phyloP scores from a whole-genome alignment of 64 coral and sea anemone genomes.

The Stichodactyla mertensii region DNA sequence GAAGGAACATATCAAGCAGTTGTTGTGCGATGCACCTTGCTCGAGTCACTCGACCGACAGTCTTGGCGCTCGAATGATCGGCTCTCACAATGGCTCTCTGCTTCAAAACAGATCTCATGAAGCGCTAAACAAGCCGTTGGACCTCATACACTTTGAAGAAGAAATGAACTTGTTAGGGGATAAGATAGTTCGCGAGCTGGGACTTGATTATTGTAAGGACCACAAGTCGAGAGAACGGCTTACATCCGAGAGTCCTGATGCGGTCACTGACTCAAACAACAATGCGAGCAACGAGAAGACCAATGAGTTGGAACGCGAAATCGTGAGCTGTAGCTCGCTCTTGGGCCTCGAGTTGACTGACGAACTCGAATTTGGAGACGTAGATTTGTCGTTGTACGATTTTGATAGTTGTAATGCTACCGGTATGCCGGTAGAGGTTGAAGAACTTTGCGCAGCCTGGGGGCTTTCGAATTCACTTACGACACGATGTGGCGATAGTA shows the following conservation, averaged over 20 bases:
- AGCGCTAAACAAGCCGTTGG: background rate
- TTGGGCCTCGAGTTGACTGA: conserved; percentile 70
- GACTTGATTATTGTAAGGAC: conserved; percentile 49
- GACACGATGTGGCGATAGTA: conserved; percentile 60
- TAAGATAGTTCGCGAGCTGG: conserved; percentile 71
- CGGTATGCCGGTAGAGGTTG: conserved; percentile 48
- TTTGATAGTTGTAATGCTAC: conserved; percentile 62
- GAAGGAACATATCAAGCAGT: conserved; percentile 19
- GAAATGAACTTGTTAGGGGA: conserved; percentile 72
- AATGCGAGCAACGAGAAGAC: conserved; percentile 29
- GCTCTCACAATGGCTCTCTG: background rate
- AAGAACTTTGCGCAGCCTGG: conserved; percentile 75
- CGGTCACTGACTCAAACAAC: conserved; percentile 44
- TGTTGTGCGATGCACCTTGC: conserved; percentile 14
- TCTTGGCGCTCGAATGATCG: conserved; percentile 15
- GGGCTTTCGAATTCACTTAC: conserved; percentile 29
- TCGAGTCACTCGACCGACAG: background rate
- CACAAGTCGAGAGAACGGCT: background rate
- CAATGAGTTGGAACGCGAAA: conserved; percentile 56
- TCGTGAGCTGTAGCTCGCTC: conserved; percentile 68
- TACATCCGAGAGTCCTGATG: conserved; percentile 19
- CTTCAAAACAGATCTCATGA: conserved; percentile 8
- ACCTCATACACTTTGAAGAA: conserved; percentile 44
- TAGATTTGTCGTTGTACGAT: conserved; percentile 96
- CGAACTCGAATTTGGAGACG: conserved; percentile 89